Evolutionary conservation across 2,888 invertebrate species (phyloP).

Genomic region (Arrhopalites spinosus): DNA sequence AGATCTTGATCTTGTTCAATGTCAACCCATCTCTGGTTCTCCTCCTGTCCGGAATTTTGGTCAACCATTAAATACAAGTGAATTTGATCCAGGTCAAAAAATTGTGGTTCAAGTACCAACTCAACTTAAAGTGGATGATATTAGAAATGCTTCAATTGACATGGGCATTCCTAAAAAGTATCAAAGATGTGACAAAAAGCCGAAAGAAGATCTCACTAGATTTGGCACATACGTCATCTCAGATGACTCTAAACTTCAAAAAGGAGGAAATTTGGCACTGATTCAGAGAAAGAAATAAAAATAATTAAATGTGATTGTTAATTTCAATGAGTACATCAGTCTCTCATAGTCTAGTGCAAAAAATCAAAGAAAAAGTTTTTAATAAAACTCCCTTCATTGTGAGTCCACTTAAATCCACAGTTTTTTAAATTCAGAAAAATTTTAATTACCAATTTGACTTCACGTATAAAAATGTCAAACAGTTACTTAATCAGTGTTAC

Average conservation of each 20-base stretch:
- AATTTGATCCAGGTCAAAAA: not conserved
- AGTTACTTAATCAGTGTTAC: no score
- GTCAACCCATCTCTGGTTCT: not conserved
- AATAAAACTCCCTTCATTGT: no score
- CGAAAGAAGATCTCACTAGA: slow-evolving; percentile 20
- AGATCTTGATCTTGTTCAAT: no score
- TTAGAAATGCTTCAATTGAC: not conserved
- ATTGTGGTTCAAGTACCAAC: not conserved
- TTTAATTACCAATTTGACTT: no score
- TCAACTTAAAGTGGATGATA: not conserved
- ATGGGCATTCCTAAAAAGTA: slow-evolving; percentile 21
- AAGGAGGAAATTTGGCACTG: not conserved
- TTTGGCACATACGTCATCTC: slow-evolving; percentile 16
- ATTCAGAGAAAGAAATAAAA: slow-evolving; percentile 21
- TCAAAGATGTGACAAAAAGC: not conserved
- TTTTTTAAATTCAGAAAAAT: no score
- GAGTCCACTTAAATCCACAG: no score
- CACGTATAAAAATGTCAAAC: no score
- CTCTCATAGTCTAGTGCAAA: no score
- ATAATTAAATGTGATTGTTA: no score
- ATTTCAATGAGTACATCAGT: no score
- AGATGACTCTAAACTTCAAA: not conserved
- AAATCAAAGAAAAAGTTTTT: no score
- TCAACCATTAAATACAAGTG: not conserved
- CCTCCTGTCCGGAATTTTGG: slow-evolving; percentile 14